phyloP scores from a whole-genome alignment of 37 sponge, comb jelly and placozoan genomes.

The Corticium candelabrum region DNA sequence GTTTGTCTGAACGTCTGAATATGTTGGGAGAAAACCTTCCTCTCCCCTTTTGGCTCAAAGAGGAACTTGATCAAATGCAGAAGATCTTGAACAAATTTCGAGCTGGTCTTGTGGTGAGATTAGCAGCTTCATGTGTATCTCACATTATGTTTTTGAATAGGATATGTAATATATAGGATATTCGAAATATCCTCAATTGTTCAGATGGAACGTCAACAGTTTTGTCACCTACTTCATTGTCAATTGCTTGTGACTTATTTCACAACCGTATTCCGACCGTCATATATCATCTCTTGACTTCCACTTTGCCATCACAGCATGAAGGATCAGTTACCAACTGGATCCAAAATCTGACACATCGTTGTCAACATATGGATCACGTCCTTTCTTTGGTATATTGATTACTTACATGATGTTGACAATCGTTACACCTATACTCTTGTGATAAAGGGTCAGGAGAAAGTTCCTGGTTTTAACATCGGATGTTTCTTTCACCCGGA shows the following conservation, averaged over 20 bases:
- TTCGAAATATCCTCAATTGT: too few relatives aligned
- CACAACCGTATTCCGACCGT: too few relatives aligned
- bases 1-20: neutral
- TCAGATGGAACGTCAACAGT: too few relatives aligned
- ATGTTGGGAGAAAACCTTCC: neutral
- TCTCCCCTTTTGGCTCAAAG: neutral
- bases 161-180: too few relatives aligned
- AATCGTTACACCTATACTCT: constrained; percentile 6
- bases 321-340: too few relatives aligned
- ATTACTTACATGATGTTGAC: too few relatives aligned
- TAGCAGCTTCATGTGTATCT: too few relatives aligned
- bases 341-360: neutral
- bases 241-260: too few relatives aligned
- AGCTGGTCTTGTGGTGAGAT: neutral
- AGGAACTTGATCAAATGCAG: neutral
- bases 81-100: neutral
- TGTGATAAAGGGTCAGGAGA: constrained; percentile 34
- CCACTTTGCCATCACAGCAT: too few relatives aligned
- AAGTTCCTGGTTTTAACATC: constrained; percentile 54
- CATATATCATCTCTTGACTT: too few relatives aligned
- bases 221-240: too few relatives aligned
- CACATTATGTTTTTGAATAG: too few relatives aligned
- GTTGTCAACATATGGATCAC: neutral
- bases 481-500: constrained; percentile 63
- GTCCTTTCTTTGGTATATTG: neutral